Evolutionary conservation across 2,797 vertebrate species (phyloP).

Genomic region (Mastacembelus armatus): DNA sequence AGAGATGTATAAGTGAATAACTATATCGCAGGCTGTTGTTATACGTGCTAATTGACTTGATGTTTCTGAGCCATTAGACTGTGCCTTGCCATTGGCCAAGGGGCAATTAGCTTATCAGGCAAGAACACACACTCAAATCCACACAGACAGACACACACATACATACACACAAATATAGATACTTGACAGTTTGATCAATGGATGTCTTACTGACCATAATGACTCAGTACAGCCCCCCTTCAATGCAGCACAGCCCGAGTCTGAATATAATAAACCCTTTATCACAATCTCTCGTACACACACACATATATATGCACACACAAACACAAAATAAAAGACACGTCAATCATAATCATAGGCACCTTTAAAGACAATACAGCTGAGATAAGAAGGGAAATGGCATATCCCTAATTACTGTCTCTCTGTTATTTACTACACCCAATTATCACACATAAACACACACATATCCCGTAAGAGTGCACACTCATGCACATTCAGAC

Average conservation of each 20-base stretch:
- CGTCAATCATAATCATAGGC: slow-evolving; percentile 82
- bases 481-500: not conserved
- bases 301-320: slow-evolving; percentile 2
- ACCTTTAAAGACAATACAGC: slow-evolving; percentile 84
- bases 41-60: slow-evolving; percentile 75
- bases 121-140: slow-evolving; percentile 7
- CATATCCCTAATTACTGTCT: slow-evolving; percentile 80
- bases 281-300: slow-evolving; percentile 59
- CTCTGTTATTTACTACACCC: slow-evolving; percentile 60
- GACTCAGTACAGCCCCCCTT: slow-evolving; percentile 72
- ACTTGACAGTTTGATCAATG: slow-evolving; percentile 83
- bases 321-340: slow-evolving; percentile 67
- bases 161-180: slow-evolving; percentile 51
- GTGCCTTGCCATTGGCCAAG: slow-evolving; percentile 69
- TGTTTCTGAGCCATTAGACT: slow-evolving; percentile 72
- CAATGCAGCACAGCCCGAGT: slow-evolving; percentile 71
- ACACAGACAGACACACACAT: slow-evolving; percentile 21
- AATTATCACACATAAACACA: slow-evolving; percentile 49
- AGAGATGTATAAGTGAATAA: slow-evolving; percentile 55
- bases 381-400: slow-evolving; percentile 73
- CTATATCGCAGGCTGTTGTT: slow-evolving; percentile 63
- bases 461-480: slow-evolving; percentile 22
- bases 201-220: slow-evolving; percentile 76
- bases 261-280: slow-evolving; percentile 73
- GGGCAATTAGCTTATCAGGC: slow-evolving; percentile 80